phyloP scores from a whole-genome alignment of 2,888 invertebrate genomes.

The Hypolimnas misippus region DNA sequence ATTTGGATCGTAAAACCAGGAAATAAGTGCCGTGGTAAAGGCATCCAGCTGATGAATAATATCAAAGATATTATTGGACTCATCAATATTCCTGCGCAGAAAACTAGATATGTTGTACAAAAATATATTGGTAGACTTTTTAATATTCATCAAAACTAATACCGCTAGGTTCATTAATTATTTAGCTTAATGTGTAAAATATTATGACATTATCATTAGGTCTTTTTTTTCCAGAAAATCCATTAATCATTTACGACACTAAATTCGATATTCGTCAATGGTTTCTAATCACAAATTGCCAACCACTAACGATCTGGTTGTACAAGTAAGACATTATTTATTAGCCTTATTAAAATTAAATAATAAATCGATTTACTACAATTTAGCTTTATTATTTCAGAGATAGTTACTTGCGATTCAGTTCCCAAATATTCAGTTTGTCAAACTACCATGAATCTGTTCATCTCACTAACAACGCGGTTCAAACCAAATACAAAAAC shows the following conservation, averaged over 20 bases:
- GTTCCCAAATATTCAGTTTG: slow-evolving; percentile 94
- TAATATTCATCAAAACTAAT: background rate
- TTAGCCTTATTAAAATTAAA: background rate
- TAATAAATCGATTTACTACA: background rate
- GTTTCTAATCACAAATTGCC: slow-evolving; percentile 96
- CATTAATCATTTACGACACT: slow-evolving; percentile 93
- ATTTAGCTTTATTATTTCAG: slow-evolving; percentile 66
- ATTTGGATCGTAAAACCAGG: slow-evolving; percentile 98
- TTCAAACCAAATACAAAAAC: slow-evolving; percentile 94
- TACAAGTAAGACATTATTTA: slow-evolving; percentile 86
- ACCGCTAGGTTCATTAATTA: no score
- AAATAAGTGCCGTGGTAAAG: slow-evolving; percentile 95
- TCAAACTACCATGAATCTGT: slow-evolving; percentile 96
- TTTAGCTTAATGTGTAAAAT: no score
- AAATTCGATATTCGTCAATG: slow-evolving; percentile 98
- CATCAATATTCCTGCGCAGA: slow-evolving; percentile 87
- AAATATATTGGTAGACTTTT: slow-evolving; percentile 93
- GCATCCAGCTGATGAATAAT: slow-evolving; percentile 93
- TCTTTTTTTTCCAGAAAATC: slow-evolving; percentile 88
- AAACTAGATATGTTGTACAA: slow-evolving; percentile 94
- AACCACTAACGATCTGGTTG: slow-evolving; percentile 96
- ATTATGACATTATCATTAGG: background rate
- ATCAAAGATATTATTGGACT: slow-evolving; percentile 92
- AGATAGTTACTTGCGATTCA: slow-evolving; percentile 96
- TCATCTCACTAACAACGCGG: slow-evolving; percentile 96